Base-by-base conservation (phyloP, 1,140 invertebrate species). In the Formica exsecta region DNA sequence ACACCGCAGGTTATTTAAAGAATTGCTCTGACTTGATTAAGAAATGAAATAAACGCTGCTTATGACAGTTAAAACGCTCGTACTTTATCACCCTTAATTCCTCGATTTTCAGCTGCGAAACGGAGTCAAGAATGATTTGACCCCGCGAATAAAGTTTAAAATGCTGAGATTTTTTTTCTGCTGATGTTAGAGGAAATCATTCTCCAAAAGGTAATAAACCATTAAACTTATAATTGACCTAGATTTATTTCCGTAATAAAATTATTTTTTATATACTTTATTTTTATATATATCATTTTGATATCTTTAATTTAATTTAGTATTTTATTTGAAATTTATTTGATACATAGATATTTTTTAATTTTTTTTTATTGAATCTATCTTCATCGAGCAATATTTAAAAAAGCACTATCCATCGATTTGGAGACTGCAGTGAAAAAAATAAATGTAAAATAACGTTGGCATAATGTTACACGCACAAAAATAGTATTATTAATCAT, bases 31-130 rank as follows among this genome's bases (percentile, higher is more conserved):
- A 92, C 90, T 91, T 91, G 89, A 92, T 92, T 91, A 92, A 91
- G 86, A 91, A 92, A 92, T 77, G 87, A 90, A 92, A 92, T 92
- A 92, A 92, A 92, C 80, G 86, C 91, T 92, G 92, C 91, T 92
- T 92, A 87, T 64, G 86, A 92, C 91, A 92, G 92, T 92, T 92
- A 59, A 83, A 54, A 51, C 9, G 11, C 0, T 38, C 8, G 22
- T 51, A 13, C 19, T 25, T 62, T 38, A 22, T 54, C 16, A 22
- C 25, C 62, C 7, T 25, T 38, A 22, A 65, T 57, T 5, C 22
- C 19, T 11, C 5, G 29, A 61, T 25, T 71, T 29, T 79, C 11
- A 6, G 32, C 13, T 8, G 6, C 64, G 6, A 73, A 73, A 74
- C 29, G n/a, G 22, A 61, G 25, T 61, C 38, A 38, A 54, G 54